Percentiles rank a stretch among this genome's conserved stretches.
Conservation (phyloP, 2,113 vertebrate genomes). For the Stomatorhinus ivindoensis region DNA sequence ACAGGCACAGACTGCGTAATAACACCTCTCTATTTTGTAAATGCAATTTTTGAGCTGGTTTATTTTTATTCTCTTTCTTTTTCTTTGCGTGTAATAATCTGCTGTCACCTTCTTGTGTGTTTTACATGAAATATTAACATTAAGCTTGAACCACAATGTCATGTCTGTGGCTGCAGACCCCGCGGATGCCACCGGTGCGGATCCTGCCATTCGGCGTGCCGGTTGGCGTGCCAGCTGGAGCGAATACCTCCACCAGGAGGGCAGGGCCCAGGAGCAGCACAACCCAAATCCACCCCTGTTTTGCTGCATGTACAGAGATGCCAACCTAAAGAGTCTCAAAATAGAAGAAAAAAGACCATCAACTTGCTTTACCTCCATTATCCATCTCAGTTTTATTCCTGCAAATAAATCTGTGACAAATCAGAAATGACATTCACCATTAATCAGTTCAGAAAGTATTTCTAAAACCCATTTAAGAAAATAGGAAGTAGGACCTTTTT, state of each 20-base stretch:
- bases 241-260: background rate
- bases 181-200: background rate
- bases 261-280: background rate
- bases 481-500: background rate
- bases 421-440: background rate
- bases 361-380: background rate
- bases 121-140: background rate
- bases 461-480: background rate
- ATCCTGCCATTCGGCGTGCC: background rate
- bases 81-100: background rate
- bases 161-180: background rate
- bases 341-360: background rate
- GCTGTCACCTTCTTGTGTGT: background rate
- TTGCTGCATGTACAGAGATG: background rate
- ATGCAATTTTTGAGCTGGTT: background rate
- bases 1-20: background rate
- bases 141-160: background rate
- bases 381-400: background rate
- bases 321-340: background rate
- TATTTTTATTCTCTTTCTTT: background rate
- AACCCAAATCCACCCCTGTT: background rate
- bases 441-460: conserved; percentile 1
- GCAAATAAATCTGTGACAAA: background rate
- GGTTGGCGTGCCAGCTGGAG: background rate
- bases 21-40: background rate